These are phyloP conservation scores for Dryobotodes eremita DNA, from an alignment of 2,888 invertebrate species.

Conservation along the genomic window DNA sequence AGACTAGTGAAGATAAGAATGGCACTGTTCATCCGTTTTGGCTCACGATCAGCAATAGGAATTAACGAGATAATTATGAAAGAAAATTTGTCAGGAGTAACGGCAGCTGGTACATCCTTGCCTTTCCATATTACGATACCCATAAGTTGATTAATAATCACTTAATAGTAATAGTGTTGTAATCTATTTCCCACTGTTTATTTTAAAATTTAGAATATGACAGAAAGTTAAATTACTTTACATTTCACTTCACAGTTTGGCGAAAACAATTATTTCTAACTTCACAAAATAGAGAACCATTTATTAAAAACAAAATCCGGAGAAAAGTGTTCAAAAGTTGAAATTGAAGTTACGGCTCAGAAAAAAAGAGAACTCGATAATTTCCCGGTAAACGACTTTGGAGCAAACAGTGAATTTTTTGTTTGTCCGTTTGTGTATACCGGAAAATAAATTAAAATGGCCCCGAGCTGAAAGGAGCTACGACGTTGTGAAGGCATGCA, in stretches of 20 bases:
- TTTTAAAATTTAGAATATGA: constrained; percentile 9
- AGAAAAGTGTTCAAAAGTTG: constrained; percentile 48
- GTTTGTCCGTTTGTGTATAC: constrained; percentile 79
- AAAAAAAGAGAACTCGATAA: constrained; percentile 68
- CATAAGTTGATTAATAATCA: background rate
- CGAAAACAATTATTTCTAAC: constrained; percentile 48
- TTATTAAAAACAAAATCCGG: constrained; percentile 44
- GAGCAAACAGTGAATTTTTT: constrained; percentile 70
- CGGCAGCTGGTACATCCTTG: background rate
- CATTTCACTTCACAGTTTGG: constrained; percentile 32
- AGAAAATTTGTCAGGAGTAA: no score
- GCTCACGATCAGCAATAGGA: no score
- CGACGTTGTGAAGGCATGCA: constrained; percentile 84
- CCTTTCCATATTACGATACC: no score
- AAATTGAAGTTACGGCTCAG: constrained; percentile 40
- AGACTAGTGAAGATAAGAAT: no score
- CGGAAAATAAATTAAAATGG: constrained; percentile 88
- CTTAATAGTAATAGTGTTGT: background rate
- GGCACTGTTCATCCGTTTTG: no score
- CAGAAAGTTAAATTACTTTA: constrained; percentile 36
- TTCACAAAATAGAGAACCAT: constrained; percentile 36
- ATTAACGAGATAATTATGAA: background rate
- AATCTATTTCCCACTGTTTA: constrained; percentile 11
- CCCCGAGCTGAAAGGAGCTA: constrained; percentile 81
- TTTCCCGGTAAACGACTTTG: constrained; percentile 78